These are phyloP conservation scores for Cybosia mesomella DNA, from an alignment of 2,888 invertebrate species.

Conservation along the genomic window DNA sequence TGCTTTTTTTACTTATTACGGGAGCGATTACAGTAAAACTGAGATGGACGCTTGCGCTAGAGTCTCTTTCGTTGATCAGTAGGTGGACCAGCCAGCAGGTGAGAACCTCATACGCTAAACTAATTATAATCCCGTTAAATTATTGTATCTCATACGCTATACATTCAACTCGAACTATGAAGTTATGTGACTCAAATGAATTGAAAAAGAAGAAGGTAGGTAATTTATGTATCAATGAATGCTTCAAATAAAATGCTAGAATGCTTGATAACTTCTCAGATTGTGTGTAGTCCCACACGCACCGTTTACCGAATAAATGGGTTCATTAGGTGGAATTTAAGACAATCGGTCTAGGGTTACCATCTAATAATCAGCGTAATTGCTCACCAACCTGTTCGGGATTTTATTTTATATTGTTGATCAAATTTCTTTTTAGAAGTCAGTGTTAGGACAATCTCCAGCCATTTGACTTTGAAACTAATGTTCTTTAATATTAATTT, in stretches of 20 bases:
- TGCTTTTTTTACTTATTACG: no score
- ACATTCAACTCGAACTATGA: no score
- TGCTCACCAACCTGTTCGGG: constrained; percentile 37
- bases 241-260: not conserved
- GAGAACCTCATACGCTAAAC: no score
- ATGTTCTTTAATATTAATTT: constrained; percentile 14
- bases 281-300: constrained; percentile 56
- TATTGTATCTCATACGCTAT: no score
- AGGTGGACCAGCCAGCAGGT: no score
- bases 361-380: constrained; percentile 49
- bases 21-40: no score
- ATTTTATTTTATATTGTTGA: constrained; percentile 23
- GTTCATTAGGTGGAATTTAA: constrained; percentile 71
- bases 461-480: constrained; percentile 24
- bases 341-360: constrained; percentile 68
- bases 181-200: not conserved
- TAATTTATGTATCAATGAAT: not conserved
- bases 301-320: constrained; percentile 70
- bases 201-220: not conserved
- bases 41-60: no score
- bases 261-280: not conserved
- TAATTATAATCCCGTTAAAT: no score
- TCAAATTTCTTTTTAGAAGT: constrained; percentile 18
- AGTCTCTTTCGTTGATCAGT: no score
- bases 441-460: constrained; percentile 16